Base-by-base conservation (phyloP, 2,888 invertebrate species). In the Rotaria sp. region DNA sequence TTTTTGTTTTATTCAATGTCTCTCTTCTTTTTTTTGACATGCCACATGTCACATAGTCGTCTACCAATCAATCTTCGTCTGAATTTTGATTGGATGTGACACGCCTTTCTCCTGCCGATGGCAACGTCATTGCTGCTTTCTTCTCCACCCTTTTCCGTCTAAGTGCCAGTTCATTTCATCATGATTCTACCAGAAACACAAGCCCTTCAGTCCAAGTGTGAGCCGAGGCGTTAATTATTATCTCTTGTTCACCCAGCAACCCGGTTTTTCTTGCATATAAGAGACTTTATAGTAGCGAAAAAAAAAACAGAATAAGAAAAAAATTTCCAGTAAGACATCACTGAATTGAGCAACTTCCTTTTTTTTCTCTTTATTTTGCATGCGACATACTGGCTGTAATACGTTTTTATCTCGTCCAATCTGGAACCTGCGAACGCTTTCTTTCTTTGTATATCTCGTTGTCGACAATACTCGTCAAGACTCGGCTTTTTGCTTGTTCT, bases 401-500 rank as follows among this genome's bases (percentile, higher is more conserved):
- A 67, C 67, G 35, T 26, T 67, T 67, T 67, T 67, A 67, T 67
- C 67, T 67, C 67, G 67, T 35, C 67, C 67, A 67, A 67, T 67
- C 67, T 67, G 35, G 15, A 67, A 67, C 67, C 67, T 67, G 67
- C 67, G 67, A 67, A 67, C 67, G 67, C 67, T 67, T 67, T 67
- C 35, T 38, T 67, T 67, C 30, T 30, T 35, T 15, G 21, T 67
- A 67, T 67, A 67, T 67, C 67, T 67, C 35, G 1, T 67, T 67
- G 67, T 67, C 67, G 67, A 67, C 67, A 67, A 38, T 67, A 67
- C 35, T 35, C 67, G 67, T 35, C 67, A 67, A 67, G 18, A 67
- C 67, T 67, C 67, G 67, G 35, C 67, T 67, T 67, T 67, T 67
- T 67, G 67, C 67, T 67, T 67, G 67, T 67, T 67, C 67, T 67